These are phyloP conservation scores for Eupithecia vulgata DNA, from an alignment of 2,888 invertebrate genomes.

Conservation along the genomic window DNA sequence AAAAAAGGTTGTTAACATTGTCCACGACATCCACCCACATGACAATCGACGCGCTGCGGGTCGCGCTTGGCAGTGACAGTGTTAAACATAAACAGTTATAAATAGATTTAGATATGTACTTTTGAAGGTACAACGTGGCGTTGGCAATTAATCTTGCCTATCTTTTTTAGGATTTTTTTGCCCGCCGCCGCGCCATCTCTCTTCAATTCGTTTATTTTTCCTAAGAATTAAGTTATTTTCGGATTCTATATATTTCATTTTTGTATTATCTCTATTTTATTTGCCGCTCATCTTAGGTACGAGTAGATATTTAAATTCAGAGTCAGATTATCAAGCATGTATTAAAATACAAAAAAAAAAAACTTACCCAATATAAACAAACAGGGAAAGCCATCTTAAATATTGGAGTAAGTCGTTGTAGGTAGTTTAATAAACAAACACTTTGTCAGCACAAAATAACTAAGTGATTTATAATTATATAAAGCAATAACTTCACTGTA, in stretches of 20 bases:
- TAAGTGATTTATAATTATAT: slow-evolving; percentile 4
- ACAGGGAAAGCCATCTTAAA: slow-evolving; percentile 35
- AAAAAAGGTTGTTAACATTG: not conserved
- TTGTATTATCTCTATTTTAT: not conserved
- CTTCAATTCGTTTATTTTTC: not conserved
- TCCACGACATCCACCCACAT: not conserved
- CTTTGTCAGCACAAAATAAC: slow-evolving; percentile 8
- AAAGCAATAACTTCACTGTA: slow-evolving; percentile 16
- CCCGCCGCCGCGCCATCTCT: not conserved
- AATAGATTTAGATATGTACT: too few relatives aligned
- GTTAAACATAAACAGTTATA: not conserved
- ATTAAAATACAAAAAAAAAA: not conserved
- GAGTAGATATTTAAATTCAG: not conserved
- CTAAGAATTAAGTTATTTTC: not conserved
- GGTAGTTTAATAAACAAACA: slow-evolving; percentile 13
- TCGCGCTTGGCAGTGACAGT: not conserved
- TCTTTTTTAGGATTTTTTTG: not conserved
- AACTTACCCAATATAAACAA: slow-evolving; percentile 37
- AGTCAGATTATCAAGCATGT: not conserved
- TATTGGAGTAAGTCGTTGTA: not conserved
- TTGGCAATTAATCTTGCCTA: not conserved
- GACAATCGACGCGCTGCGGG: not conserved
- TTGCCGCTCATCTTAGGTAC: not conserved
- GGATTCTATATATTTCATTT: not conserved
- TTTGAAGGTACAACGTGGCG: not conserved